These are phyloP conservation scores for Chascanopsetta lugubris DNA, from an alignment of 2,113 vertebrate genomes.

Conservation along the genomic window DNA sequence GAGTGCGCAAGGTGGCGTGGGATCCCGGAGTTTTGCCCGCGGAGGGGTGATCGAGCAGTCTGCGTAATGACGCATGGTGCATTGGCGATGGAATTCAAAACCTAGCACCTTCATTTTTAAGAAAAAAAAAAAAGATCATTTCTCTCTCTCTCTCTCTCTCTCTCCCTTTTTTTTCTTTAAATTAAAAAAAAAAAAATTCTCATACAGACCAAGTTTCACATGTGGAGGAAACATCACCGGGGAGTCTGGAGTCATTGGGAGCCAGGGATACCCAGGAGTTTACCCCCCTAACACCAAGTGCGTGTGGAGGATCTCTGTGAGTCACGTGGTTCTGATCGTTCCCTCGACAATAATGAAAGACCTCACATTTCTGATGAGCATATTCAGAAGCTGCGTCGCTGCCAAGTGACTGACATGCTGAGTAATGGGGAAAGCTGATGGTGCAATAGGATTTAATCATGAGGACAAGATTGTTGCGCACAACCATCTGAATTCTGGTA, in stretches of 20 bases:
- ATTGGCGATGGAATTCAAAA: conserved; percentile 30
- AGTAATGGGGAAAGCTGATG: no score
- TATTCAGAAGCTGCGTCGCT: no score
- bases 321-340: conserved; percentile 44
- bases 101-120: neutral
- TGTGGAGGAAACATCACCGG: conserved; percentile 94
- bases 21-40: conserved; percentile 37
- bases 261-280: conserved; percentile 97
- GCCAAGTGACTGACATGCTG: neutral
- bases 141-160: no score
- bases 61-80: conserved; percentile 38
- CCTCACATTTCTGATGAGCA: no score
- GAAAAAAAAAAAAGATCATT: no score
- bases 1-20: conserved; percentile 35
- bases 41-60: no score
- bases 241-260: conserved; percentile 94
- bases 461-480: neutral
- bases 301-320: conserved; percentile 98
- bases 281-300: conserved; percentile 99
- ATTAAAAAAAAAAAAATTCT: no score
- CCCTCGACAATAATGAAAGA: neutral
- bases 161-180: no score
- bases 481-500: no score
- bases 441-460: neutral
- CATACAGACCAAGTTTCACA: conserved; percentile 85